phyloP scores from a whole-genome alignment of 2,113 vertebrate species.

The Malurus melanocephalus region DNA sequence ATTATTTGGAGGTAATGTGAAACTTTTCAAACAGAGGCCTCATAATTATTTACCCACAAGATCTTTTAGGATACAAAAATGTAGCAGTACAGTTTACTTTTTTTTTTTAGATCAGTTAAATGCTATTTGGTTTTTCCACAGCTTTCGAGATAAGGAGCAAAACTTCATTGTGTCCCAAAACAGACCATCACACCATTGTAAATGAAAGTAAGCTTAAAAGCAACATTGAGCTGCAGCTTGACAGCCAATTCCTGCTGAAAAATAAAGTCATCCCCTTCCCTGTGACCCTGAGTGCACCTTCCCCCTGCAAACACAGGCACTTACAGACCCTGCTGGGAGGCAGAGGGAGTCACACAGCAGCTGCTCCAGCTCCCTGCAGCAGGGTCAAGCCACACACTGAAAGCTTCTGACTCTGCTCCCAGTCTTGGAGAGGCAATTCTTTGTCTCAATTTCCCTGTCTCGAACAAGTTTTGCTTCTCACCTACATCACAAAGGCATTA shows the following conservation, averaged over 20 bases:
- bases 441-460: not conserved
- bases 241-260: not conserved
- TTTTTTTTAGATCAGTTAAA: not conserved
- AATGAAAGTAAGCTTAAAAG: not conserved
- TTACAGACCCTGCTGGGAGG: not conserved
- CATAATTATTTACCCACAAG: not conserved
- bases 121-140: slow-evolving; percentile 49
- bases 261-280: not conserved
- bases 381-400: not conserved
- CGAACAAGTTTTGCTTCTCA: not conserved
- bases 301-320: not conserved
- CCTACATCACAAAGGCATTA: not conserved
- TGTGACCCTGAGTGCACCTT: not conserved
- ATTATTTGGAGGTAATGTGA: slow-evolving; percentile 27
- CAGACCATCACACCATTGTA: not conserved
- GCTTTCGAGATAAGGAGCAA: slow-evolving; percentile 17
- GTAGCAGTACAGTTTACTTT: not conserved
- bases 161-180: not conserved
- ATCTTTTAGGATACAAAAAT: not conserved
- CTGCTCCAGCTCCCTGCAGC: not conserved
- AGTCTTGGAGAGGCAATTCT: not conserved
- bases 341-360: not conserved
- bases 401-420: not conserved
- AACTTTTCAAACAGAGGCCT: slow-evolving; percentile 6
- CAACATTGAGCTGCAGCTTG: not conserved